Conservation (phyloP, 1,140 invertebrate species). For the Sycophila sp. region DNA sequence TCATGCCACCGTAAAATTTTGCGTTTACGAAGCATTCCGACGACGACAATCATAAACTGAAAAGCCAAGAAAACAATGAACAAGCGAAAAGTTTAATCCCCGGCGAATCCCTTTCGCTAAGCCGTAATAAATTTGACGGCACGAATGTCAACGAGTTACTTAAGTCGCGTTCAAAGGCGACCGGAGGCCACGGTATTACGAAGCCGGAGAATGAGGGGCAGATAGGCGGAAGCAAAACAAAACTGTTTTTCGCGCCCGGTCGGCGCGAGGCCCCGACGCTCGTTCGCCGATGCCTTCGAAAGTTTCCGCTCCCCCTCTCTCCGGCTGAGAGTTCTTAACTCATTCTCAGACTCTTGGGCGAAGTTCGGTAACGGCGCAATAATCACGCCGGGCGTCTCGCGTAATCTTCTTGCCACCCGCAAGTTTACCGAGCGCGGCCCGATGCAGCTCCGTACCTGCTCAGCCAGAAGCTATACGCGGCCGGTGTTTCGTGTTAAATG, state of each 20-base stretch:
- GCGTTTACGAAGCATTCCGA: no score
- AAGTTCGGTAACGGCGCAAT: constrained; percentile 32
- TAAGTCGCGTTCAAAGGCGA: not conserved
- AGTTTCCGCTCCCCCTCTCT: not conserved
- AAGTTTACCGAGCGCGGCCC: constrained; percentile 15
- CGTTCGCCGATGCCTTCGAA: not conserved
- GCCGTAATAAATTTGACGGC: not conserved
- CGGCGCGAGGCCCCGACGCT: no score
- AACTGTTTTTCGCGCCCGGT: constrained; percentile 1
- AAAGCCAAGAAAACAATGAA: not conserved
- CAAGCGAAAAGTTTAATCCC: no score
- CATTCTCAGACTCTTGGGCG: constrained; percentile 8
- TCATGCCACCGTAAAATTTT: no score
- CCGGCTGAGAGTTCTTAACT: constrained; percentile 26
- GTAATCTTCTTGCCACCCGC: constrained; percentile 27
- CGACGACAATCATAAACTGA: no score
- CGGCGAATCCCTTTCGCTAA: not conserved
- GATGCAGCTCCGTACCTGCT: not conserved
- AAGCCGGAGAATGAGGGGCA: not conserved
- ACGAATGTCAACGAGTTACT: not conserved
- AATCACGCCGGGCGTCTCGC: constrained; percentile 20
- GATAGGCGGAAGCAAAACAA: not conserved
- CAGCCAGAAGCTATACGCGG: no score
- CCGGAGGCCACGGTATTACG: not conserved
- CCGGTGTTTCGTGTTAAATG: not conserved